These are phyloP conservation scores for Catharus ustulatus DNA, from an alignment of 2,797 vertebrate species.

Conservation along the genomic window DNA sequence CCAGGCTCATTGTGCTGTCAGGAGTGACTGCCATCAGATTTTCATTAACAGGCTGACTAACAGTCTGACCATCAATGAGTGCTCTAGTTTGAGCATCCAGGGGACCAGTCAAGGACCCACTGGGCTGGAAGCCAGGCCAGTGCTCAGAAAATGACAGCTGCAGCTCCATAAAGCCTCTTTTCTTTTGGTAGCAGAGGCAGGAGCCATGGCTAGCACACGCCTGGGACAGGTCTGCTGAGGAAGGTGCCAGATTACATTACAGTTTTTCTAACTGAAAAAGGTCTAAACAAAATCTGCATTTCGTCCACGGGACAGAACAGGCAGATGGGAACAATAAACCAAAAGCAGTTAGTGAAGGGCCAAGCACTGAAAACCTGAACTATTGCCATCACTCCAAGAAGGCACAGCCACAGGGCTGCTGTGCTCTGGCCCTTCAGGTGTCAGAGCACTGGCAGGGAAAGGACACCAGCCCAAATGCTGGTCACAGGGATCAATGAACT, in stretches of 20 bases:
- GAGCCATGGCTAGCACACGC: background rate
- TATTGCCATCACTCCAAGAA: fast-evolving
- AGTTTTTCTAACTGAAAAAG: background rate
- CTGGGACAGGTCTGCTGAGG: background rate
- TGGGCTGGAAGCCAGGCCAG: background rate
- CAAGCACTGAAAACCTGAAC: background rate
- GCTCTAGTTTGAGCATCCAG: background rate
- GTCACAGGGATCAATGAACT: background rate
- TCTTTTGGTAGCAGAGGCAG: background rate
- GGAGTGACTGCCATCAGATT: background rate
- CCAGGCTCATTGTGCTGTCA: background rate
- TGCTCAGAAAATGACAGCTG: background rate
- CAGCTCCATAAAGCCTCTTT: background rate
- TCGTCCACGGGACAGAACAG: background rate
- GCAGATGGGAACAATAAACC: background rate
- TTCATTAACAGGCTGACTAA: background rate
- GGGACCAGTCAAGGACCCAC: background rate
- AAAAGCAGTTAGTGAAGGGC: background rate
- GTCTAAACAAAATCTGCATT: background rate
- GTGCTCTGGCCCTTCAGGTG: background rate
- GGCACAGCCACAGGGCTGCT: too few relatives aligned
- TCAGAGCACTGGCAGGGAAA: background rate
- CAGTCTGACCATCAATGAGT: background rate
- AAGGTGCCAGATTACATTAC: background rate
- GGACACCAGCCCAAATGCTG: background rate